phyloP scores from a whole-genome alignment of 1,140 invertebrate genomes.

The Drosophila sp. region DNA sequence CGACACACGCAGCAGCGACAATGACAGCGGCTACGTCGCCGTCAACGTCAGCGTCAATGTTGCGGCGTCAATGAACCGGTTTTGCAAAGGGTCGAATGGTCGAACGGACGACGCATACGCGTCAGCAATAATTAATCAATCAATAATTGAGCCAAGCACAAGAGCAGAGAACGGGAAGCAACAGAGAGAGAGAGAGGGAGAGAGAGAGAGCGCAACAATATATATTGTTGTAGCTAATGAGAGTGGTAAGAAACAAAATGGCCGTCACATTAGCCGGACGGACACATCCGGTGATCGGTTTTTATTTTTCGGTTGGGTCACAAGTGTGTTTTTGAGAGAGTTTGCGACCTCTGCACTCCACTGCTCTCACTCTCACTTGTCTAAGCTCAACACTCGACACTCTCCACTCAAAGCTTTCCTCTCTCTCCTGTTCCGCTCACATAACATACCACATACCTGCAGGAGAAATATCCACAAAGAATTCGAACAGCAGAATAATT shows the following conservation, averaged over 20 bases:
- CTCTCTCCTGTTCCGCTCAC: no score
- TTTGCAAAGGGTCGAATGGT: slow-evolving; percentile 70
- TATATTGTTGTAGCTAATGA: slow-evolving; percentile 63
- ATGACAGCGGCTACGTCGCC: not conserved
- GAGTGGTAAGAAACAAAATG: slow-evolving; percentile 72
- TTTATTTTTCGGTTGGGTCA: slow-evolving; percentile 21
- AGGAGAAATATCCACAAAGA: not conserved
- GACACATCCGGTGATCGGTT: slow-evolving; percentile 69
- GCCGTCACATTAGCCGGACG: slow-evolving; percentile 73
- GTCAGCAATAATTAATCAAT: slow-evolving; percentile 83
- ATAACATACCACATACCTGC: slow-evolving; percentile 1
- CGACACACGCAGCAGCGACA: slow-evolving; percentile 61
- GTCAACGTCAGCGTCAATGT: slow-evolving; percentile 15
- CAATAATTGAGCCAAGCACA: slow-evolving; percentile 71
- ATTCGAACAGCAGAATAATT: slow-evolving; percentile 15
- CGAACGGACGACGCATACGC: slow-evolving; percentile 70
- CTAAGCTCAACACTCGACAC: not conserved
- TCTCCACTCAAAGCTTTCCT: not conserved
- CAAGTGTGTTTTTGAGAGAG: slow-evolving; percentile 9
- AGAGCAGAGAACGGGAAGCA: slow-evolving; percentile 43
- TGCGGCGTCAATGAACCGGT: slow-evolving; percentile 76
- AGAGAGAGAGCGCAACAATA: not conserved
- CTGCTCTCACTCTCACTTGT: slow-evolving; percentile 12
- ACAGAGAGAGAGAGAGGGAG: slow-evolving; percentile 12
- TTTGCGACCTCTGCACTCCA: slow-evolving; percentile 4